phyloP scores from a whole-genome alignment of 2,797 vertebrate species.

The Micromesistius poutassou region DNA sequence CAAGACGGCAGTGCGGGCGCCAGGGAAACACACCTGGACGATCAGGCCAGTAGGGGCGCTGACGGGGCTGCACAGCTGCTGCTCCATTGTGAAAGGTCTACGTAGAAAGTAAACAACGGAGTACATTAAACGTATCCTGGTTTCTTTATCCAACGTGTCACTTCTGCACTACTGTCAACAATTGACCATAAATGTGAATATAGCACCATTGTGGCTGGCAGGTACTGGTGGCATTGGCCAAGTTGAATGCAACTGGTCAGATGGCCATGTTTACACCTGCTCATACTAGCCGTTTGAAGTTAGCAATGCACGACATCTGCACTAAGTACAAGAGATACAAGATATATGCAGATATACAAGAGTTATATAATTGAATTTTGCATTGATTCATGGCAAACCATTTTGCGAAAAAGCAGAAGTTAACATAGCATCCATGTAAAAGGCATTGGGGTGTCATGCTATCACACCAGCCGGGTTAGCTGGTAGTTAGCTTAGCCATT shows the following conservation, averaged over 20 bases:
- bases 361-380: not conserved
- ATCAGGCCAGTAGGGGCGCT: slow-evolving; percentile 59
- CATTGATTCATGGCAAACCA: too few relatives aligned
- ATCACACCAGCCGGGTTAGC: not conserved
- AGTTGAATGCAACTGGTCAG: not conserved
- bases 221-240: too few relatives aligned
- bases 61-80: slow-evolving; percentile 51
- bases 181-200: not conserved
- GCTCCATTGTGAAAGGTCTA: slow-evolving; percentile 63
- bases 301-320: not conserved
- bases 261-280: not conserved
- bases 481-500: not conserved
- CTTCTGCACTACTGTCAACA: not conserved
- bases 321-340: not conserved
- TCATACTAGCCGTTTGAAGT: not conserved
- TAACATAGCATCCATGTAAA: not conserved
- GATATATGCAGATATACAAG: not conserved
- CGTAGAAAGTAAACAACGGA: not conserved
- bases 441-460: not conserved
- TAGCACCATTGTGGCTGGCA: too few relatives aligned
- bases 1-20: slow-evolving; percentile 80
- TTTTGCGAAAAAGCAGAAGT: not conserved
- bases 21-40: slow-evolving; percentile 88
- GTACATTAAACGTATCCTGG: not conserved
- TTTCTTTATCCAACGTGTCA: not conserved